phyloP scores from a whole-genome alignment of 2,113 vertebrate species.

The Tragulus kanchil region DNA sequence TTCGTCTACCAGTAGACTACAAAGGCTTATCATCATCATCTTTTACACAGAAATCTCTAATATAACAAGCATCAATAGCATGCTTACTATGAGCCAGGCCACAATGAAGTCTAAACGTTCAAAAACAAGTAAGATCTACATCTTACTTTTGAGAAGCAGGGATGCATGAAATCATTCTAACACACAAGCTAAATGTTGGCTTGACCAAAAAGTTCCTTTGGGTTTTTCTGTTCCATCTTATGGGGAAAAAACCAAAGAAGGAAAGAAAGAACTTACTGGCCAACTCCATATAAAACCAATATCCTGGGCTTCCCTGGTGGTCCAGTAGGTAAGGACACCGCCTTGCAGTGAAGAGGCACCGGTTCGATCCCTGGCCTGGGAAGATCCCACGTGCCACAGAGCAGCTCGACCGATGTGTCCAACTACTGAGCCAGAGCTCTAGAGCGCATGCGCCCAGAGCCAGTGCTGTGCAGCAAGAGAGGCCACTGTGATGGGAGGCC shows the following conservation, averaged over 20 bases:
- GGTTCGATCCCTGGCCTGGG: too few relatives aligned
- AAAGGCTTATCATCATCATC: background rate
- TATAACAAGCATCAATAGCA: background rate
- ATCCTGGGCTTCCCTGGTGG: too few relatives aligned
- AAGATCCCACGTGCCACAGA: too few relatives aligned
- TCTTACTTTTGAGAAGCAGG: background rate
- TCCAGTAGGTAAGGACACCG: too few relatives aligned
- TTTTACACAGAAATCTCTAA: constrained; percentile 9
- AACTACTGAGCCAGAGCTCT: too few relatives aligned
- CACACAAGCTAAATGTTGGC: background rate
- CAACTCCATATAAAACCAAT: background rate
- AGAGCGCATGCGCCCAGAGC: too few relatives aligned
- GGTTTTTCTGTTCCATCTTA: background rate
- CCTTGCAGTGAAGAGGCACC: too few relatives aligned
- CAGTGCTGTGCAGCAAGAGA: too few relatives aligned
- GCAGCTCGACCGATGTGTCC: too few relatives aligned
- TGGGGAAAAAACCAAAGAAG: background rate
- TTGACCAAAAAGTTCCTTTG: background rate
- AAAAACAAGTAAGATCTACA: background rate
- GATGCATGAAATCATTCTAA: background rate
- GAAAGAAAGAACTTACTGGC: background rate
- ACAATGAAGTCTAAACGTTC: background rate
- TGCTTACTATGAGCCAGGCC: background rate
- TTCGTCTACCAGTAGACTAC: background rate
- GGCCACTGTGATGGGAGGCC: too few relatives aligned